A percentile compares a stretch with the other conserved stretches of the same genome.
Evolutionary conservation across 2,888 invertebrate genomes (phyloP).

Genomic region (Tupiocoris notatus): DNA sequence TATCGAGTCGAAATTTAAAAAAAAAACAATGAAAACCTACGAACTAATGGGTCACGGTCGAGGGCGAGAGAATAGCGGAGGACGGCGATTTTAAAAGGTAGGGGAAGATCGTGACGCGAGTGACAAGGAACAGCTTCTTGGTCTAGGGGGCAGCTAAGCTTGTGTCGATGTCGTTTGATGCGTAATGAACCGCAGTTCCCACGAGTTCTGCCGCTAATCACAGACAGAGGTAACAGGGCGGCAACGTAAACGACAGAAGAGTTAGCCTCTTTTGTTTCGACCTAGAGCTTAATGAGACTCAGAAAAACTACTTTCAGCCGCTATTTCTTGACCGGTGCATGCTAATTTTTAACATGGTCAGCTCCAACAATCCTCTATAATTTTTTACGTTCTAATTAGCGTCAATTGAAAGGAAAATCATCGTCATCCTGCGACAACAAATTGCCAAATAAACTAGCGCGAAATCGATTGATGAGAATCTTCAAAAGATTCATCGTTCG

Average conservation of each 20-base stretch:
- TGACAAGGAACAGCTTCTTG: neutral
- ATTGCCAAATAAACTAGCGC: too few species aligned
- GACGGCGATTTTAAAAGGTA: neutral
- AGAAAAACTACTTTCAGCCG: neutral
- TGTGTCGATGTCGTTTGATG: neutral
- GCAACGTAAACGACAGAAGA: neutral
- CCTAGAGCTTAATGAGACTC: conserved; percentile 7
- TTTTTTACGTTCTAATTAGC: neutral
- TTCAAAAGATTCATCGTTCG: too few species aligned
- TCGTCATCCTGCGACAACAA: too few species aligned
- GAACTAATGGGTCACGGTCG: neutral
- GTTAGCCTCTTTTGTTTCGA: conserved; percentile 9
- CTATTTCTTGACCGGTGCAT: neutral
- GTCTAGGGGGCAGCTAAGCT: neutral
- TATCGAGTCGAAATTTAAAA: too few species aligned
- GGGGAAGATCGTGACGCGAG: neutral
- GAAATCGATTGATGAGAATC: too few species aligned
- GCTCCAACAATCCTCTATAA: neutral
- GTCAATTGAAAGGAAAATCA: too few species aligned
- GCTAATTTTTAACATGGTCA: neutral
- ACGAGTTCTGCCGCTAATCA: conserved; percentile 29
- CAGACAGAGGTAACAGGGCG: neutral
- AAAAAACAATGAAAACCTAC: neutral
- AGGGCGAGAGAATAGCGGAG: neutral
- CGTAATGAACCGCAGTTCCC: conserved; percentile 35